Evolutionary conservation across 35 echinoderm and acorn worm genomes (phyloP).

Genomic region (Patiria miniata): DNA sequence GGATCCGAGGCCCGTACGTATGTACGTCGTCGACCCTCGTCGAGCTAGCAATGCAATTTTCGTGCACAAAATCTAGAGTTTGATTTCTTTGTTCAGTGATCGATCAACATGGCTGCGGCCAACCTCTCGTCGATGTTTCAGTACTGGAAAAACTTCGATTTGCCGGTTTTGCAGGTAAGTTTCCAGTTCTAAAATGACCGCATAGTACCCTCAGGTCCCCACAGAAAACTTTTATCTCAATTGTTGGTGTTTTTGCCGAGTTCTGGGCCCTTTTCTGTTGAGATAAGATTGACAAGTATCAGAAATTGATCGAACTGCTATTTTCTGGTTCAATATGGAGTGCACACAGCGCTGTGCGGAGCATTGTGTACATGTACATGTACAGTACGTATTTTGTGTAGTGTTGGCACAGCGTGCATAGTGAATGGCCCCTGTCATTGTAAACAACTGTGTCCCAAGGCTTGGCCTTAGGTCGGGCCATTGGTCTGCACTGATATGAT

Average conservation of each 20-base stretch:
- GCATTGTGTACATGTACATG: neutral
- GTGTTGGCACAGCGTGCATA: neutral
- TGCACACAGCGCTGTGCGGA: neutral
- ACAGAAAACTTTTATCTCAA: neutral
- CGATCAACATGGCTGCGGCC: slow-evolving; percentile 98
- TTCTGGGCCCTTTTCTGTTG: slow-evolving; percentile 41
- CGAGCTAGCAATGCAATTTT: neutral
- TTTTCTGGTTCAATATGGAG: slow-evolving; percentile 29
- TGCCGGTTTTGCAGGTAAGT: slow-evolving; percentile 93
- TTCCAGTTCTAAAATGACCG: slow-evolving; percentile 3
- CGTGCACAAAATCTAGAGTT: neutral
- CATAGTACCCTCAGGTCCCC: neutral
- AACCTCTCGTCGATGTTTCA: slow-evolving; percentile 99
- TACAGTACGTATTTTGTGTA: neutral
- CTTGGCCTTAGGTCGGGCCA: neutral
- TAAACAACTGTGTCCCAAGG: neutral
- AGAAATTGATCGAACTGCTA: slow-evolving; percentile 66
- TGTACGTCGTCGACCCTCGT: neutral
- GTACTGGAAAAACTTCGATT: slow-evolving; percentile 99
- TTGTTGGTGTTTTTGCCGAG: slow-evolving; percentile 27
- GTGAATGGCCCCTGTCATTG: neutral
- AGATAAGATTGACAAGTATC: slow-evolving; percentile 67
- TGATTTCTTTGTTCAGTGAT: slow-evolving; percentile 71
- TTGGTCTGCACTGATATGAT: neutral
- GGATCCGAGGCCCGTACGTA: neutral